Conservation (phyloP, 2,113 vertebrate genomes). For the Sturnira hondurensis region DNA sequence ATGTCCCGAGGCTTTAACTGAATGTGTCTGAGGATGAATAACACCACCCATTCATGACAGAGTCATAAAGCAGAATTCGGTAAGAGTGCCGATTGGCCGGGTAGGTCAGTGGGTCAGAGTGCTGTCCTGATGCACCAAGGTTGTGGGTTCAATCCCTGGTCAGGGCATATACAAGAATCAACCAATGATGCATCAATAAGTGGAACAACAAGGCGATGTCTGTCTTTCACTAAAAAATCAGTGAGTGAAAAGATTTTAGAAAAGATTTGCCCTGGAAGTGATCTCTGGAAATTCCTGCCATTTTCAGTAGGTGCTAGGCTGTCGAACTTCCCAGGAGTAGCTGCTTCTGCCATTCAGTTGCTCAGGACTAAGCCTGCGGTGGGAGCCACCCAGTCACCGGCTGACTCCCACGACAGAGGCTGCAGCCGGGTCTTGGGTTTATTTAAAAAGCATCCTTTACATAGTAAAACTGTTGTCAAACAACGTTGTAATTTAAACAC, state of each 20-base stretch:
- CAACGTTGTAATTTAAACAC: neutral
- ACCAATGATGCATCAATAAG: too few relatives aligned
- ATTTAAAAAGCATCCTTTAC: conserved; percentile 55
- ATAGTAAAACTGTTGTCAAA: conserved; percentile 55
- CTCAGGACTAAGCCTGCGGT: neutral
- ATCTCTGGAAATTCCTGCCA: neutral
- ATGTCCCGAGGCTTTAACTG: neutral
- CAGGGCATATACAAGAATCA: too few relatives aligned
- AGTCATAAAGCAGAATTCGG: neutral
- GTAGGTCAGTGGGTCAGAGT: too few relatives aligned
- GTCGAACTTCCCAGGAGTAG: rapidly evolving
- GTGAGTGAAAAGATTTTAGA: too few relatives aligned
- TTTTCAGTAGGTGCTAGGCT: neutral
- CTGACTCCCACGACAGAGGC: conserved; percentile 47
- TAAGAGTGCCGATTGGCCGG: too few relatives aligned
- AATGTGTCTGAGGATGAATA: neutral
- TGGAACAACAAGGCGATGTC: too few relatives aligned
- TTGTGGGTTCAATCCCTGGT: too few relatives aligned
- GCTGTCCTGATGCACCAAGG: too few relatives aligned
- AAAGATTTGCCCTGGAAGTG: neutral
- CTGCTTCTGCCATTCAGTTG: neutral
- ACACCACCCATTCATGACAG: rapidly evolving
- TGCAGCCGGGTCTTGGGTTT: neutral
- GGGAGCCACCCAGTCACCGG: conserved; percentile 44
- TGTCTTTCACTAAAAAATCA: too few relatives aligned